Evolutionary conservation across 2,113 vertebrate genomes (phyloP), one percentile per base, ranked within the genome.

Genomic region (Narcine bancroftii): DNA sequence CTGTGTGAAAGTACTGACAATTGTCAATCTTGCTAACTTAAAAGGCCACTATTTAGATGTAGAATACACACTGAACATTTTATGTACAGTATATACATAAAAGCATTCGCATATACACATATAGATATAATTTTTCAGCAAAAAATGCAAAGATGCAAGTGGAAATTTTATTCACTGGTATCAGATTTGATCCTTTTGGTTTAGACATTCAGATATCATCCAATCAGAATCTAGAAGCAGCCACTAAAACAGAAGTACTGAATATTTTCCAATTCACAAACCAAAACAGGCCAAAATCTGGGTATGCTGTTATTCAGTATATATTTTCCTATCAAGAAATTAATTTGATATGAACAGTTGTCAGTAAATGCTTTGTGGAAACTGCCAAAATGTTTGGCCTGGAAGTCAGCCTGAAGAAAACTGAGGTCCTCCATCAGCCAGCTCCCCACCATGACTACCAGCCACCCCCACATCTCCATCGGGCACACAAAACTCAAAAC

Each of bases 271-370:
- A n/a, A 39, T 21, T 63, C 83, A 87, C 33, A 36, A 63, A 60
- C 17, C 53, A 87, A 85, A 63, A 60, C 15, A 36, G n/a, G 17
- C 56, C 7, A 56, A 39, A 29, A 21, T 63, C 17, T 63, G 45
- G 24, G 42, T 33, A 71, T 45, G n/a, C n/a, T n/a, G n/a, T n/a
- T n/a, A n/a, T n/a, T n/a, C n/a, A n/a, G n/a, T n/a, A n/a, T n/a
- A n/a, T n/a, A n/a, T n/a, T n/a, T 47, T 91, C 65, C 89, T 65
- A n/a, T 33, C 89, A 91, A 66, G 65, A 45, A 69, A 47, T 91
- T 11, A 83, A 50, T 42, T 42, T 26, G 19, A 26, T 6, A n/a
- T n/a, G 1, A n/a, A 89, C 56, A 39, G 15, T 6, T n/a, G 85
- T 65, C n/a, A 69, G 36, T 15, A 6, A 89, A 29, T 29, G n/a